A percentile compares a stretch with the other conserved stretches of the same genome.
phyloP scores from a whole-genome alignment of 2,113 vertebrate genomes.

The Festucalex cinctus region DNA sequence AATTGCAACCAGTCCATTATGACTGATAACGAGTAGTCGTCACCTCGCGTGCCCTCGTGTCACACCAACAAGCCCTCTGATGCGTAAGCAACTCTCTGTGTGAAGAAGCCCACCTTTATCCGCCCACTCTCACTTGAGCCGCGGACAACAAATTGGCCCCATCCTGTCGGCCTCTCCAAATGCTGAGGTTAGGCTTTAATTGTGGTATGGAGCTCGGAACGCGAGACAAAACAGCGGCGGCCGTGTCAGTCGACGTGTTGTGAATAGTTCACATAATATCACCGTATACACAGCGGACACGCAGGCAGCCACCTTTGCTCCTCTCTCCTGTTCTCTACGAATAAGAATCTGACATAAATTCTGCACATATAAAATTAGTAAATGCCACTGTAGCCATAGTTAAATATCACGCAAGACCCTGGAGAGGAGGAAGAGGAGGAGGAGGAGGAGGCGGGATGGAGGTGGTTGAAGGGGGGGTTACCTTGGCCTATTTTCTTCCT shows the following conservation, averaged over 20 bases:
- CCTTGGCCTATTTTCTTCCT: slow-evolving; percentile 65
- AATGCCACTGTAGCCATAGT: slow-evolving; percentile 84
- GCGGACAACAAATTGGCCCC: slow-evolving; percentile 73
- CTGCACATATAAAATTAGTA: slow-evolving; percentile 85
- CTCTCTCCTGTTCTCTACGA: slow-evolving; percentile 72
- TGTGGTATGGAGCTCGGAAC: slow-evolving; percentile 64
- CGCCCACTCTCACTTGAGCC: slow-evolving; percentile 41
- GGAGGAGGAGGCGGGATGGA: slow-evolving; percentile 4
- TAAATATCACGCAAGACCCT: slow-evolving; percentile 80
- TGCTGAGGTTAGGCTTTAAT: slow-evolving; percentile 78
- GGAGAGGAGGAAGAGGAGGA: slow-evolving; percentile 51
- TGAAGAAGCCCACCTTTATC: not conserved
- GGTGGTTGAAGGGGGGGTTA: slow-evolving; percentile 44
- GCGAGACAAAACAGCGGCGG: slow-evolving; percentile 72
- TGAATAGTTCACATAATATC: slow-evolving; percentile 83
- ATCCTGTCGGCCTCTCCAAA: slow-evolving; percentile 64
- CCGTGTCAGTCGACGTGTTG: slow-evolving; percentile 76
- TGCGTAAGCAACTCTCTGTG: not conserved
- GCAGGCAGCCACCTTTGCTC: slow-evolving; percentile 76
- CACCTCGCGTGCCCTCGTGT: slow-evolving; percentile 18
- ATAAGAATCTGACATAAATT: slow-evolving; percentile 83
- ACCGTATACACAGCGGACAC: slow-evolving; percentile 80
- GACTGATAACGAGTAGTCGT: not conserved
- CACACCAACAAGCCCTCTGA: slow-evolving; percentile 50
- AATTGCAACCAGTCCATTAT: not conserved